Evolutionary conservation across 2,113 vertebrate genomes (phyloP).

Genomic region (Pachypanchax playfairii): DNA sequence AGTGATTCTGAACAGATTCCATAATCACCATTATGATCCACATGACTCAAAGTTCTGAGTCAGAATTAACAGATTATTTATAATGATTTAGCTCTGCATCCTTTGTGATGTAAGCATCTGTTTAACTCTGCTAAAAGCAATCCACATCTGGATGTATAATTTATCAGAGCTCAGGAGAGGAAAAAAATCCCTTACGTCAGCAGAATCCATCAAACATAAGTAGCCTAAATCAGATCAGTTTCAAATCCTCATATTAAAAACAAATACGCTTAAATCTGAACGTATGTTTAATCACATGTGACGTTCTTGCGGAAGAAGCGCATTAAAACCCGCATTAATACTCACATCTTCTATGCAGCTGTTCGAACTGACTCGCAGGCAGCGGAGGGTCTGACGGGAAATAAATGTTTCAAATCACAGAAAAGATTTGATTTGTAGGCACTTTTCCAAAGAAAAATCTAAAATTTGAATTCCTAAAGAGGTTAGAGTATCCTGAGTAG

Average conservation of each 20-base stretch:
- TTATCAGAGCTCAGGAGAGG: constrained; percentile 42
- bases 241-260: neutral
- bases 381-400: constrained; percentile 43
- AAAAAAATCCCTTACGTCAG: constrained; percentile 67
- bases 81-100: neutral
- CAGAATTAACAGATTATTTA: neutral
- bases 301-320: constrained; percentile 3
- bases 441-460: constrained; percentile 38
- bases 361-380: constrained; percentile 70
- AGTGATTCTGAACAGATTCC: no score
- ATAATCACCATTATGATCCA: no score
- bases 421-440: constrained; percentile 18
- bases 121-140: neutral
- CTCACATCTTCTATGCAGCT: constrained; percentile 81
- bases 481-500: constrained; percentile 30
- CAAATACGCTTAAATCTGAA: constrained; percentile 6
- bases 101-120: neutral
- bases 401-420: constrained; percentile 23
- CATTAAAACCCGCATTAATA: constrained; percentile 70
- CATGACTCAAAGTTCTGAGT: neutral
- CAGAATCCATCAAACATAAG: constrained; percentile 59
- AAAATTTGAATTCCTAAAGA: constrained; percentile 33
- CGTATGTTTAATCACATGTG: neutral
- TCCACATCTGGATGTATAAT: constrained; percentile 47
- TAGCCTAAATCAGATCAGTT: constrained; percentile 38